phyloP scores from a whole-genome alignment of 1,140 invertebrate species.

The Chelonus insularis region DNA sequence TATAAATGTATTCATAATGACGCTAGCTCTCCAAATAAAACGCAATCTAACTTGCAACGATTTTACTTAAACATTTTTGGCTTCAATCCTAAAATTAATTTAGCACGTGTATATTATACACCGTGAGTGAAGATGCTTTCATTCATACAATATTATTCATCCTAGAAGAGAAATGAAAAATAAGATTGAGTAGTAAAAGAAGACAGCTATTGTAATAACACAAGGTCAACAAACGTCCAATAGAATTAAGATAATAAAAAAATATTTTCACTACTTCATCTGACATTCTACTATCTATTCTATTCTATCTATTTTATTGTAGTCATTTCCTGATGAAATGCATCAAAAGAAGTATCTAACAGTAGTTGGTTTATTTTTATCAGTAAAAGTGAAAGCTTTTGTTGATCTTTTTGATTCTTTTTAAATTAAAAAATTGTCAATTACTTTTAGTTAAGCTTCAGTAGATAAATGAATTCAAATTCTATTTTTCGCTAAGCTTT shows the following conservation, averaged over 20 bases:
- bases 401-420: no score
- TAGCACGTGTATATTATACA: not conserved
- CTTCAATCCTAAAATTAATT: not conserved
- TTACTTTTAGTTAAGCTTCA: no score
- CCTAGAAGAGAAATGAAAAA: not conserved
- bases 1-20: no score
- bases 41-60: not conserved
- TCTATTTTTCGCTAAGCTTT: no score
- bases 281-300: no score
- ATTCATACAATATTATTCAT: constrained; percentile 2
- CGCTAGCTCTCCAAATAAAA: not conserved
- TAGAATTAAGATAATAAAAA: not conserved
- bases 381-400: no score
- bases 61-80: not conserved
- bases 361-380: no score
- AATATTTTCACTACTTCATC: constrained; percentile 22
- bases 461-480: no score
- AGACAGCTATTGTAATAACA: not conserved
- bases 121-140: not conserved
- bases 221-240: constrained; percentile 2
- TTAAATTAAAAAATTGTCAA: no score
- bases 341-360: no score
- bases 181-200: not conserved
- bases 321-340: no score
- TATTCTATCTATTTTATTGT: no score